phyloP scores from a whole-genome alignment of 2,113 vertebrate species.

The Pampusana beccarii region DNA sequence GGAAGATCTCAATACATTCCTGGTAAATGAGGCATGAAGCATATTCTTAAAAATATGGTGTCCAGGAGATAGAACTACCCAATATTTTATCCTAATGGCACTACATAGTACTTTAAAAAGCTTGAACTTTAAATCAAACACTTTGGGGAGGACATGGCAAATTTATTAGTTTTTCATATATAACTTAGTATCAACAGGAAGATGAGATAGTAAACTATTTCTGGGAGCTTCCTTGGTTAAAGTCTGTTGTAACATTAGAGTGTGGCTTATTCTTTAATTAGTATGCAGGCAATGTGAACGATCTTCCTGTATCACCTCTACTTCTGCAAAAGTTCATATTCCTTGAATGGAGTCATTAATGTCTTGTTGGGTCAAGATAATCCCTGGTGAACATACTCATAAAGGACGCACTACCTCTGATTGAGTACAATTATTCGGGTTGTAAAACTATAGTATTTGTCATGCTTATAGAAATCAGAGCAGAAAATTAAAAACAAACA shows the following conservation, averaged over 20 bases:
- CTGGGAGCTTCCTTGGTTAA: background rate
- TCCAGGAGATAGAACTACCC: slow-evolving; percentile 12
- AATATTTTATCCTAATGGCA: slow-evolving; percentile 62
- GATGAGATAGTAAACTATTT: background rate
- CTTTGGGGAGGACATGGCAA: background rate
- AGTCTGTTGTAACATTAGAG: background rate
- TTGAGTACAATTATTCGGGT: background rate
- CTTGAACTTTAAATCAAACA: slow-evolving; percentile 61
- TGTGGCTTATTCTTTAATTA: background rate
- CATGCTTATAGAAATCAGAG: background rate
- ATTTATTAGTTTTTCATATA: slow-evolving; percentile 20
- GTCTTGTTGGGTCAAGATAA: background rate
- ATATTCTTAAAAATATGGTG: slow-evolving; percentile 54
- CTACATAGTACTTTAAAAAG: slow-evolving; percentile 21
- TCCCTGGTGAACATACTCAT: background rate
- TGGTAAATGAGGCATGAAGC: slow-evolving; percentile 66
- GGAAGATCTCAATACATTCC: slow-evolving; percentile 64
- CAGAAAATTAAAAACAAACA: background rate
- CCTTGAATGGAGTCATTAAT: background rate
- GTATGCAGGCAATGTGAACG: rapidly evolving
- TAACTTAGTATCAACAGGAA: background rate
- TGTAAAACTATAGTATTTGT: background rate
- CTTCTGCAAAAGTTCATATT: background rate
- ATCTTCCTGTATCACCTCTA: background rate
- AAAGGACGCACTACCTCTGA: background rate